A percentile compares a stretch with the other conserved stretches of the same genome.
Conservation (phyloP, 1,140 invertebrate genomes). For the Calliopsis andreniformis region DNA sequence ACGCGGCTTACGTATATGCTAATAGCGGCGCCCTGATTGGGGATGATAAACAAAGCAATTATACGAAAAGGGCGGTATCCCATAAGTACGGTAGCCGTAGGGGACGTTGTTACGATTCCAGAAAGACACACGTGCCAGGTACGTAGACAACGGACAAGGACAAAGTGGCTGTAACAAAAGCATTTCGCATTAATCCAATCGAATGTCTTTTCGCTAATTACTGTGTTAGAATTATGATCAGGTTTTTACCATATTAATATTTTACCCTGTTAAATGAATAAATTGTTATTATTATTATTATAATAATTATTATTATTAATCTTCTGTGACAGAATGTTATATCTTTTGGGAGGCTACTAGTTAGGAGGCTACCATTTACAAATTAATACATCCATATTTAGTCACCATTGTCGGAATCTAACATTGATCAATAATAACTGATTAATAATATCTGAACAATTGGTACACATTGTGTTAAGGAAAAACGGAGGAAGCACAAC, state of each 20-base stretch:
- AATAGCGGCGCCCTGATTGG: constrained; percentile 73
- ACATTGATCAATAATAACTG: too few species aligned
- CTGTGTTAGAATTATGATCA: constrained; percentile 4
- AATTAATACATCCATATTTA: too few species aligned
- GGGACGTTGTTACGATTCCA: constrained; percentile 46
- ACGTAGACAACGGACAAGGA: constrained; percentile 52
- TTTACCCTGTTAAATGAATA: too few species aligned
- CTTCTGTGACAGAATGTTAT: too few species aligned
- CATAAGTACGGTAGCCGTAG: constrained; percentile 55
- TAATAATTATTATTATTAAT: too few species aligned
- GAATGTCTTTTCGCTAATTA: constrained; percentile 58
- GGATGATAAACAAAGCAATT: constrained; percentile 79
- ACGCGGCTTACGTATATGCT: constrained; percentile 70
- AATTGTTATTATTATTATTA: too few species aligned
- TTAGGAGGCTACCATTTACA: too few species aligned
- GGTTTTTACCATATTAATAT: background rate
- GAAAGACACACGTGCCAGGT: constrained; percentile 52
- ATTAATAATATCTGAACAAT: constrained; percentile 26
- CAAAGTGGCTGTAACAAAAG: constrained; percentile 60
- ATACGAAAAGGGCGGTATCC: constrained; percentile 72
- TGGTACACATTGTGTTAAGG: constrained; percentile 21
- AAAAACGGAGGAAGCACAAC: constrained; percentile 38
- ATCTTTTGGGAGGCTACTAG: too few species aligned
- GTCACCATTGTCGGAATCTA: too few species aligned
- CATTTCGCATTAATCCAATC: constrained; percentile 59